Percentiles rank a stretch among this genome's conserved stretches.
phyloP scores from a whole-genome alignment of 2,888 invertebrate species.

The Machimus rusticus region DNA sequence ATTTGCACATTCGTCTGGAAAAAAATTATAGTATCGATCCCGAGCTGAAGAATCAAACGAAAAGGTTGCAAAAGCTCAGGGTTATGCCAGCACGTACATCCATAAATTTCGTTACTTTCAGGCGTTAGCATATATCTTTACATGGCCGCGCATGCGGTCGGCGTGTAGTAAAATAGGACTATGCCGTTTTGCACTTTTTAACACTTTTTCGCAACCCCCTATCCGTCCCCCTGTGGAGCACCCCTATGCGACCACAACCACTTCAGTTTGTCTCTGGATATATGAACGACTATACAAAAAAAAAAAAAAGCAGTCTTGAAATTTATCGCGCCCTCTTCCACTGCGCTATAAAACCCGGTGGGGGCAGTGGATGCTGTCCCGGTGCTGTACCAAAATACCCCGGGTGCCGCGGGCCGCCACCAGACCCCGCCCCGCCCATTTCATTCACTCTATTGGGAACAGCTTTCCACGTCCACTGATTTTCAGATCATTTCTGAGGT shows the following conservation, averaged over 20 bases:
- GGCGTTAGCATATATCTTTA: constrained; percentile 5
- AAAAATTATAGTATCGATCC: background rate
- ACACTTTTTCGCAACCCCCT: background rate
- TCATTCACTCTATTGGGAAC: background rate
- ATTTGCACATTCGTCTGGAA: background rate
- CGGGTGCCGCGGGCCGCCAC: background rate
- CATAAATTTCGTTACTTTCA: constrained; percentile 32
- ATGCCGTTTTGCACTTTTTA: background rate
- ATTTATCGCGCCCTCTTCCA: background rate
- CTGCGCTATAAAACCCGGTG: background rate
- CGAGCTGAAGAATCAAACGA: background rate
- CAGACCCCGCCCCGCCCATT: background rate
- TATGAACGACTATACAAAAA: background rate
- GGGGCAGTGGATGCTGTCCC: background rate
- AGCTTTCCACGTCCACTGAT: background rate
- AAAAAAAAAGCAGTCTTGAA: background rate
- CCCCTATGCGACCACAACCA: background rate
- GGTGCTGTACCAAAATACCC: background rate
- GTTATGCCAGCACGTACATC: constrained; percentile 18
- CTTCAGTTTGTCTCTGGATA: background rate
- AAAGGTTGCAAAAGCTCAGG: constrained; percentile 12
- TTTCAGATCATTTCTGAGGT: constrained; percentile 9
- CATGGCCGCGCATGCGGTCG: constrained; percentile 11
- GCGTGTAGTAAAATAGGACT: background rate
- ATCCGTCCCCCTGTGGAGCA: background rate